Evolutionary conservation across 2,888 invertebrate species (phyloP).

Genomic region (Drosophila maculinotata): DNA sequence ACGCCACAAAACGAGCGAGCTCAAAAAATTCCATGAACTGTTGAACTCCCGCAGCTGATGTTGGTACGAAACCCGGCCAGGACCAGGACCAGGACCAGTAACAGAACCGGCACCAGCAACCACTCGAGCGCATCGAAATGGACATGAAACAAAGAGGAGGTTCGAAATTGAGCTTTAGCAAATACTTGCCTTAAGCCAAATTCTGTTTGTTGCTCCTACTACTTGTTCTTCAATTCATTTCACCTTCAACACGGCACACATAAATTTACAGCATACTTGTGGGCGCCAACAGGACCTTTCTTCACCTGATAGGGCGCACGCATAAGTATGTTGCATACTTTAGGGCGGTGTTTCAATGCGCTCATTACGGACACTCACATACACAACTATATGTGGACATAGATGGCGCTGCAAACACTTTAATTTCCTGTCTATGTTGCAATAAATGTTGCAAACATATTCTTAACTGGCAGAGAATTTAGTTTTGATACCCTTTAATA

Average conservation of each 20-base stretch:
- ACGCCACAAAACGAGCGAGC: constrained; percentile 46
- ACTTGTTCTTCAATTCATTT: neutral
- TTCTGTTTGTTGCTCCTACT: constrained; percentile 15
- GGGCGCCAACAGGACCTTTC: neutral
- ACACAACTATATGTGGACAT: neutral
- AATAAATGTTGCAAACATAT: constrained; percentile 23
- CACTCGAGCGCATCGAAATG: constrained; percentile 60
- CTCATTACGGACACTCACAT: constrained; percentile 2
- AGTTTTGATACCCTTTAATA: neutral
- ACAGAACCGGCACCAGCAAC: too few species aligned
- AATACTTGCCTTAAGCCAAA: constrained; percentile 47
- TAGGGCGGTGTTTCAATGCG: neutral
- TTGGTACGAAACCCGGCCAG: neutral
- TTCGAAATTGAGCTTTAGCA: constrained; percentile 42
- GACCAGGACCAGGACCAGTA: neutral
- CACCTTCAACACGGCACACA: constrained; percentile 2
- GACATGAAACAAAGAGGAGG: constrained; percentile 51
- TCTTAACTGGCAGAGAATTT: neutral
- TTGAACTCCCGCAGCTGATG: constrained; percentile 55
- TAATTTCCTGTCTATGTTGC: constrained; percentile 49
- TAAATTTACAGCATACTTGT: constrained; percentile 2
- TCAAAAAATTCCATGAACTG: constrained; percentile 61
- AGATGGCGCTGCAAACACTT: constrained; percentile 22
- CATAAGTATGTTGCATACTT: constrained; percentile 30
- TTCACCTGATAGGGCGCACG: constrained; percentile 5